Base-by-base conservation (phyloP, 2,888 invertebrate species). In the Xestobium rufovillosum region DNA sequence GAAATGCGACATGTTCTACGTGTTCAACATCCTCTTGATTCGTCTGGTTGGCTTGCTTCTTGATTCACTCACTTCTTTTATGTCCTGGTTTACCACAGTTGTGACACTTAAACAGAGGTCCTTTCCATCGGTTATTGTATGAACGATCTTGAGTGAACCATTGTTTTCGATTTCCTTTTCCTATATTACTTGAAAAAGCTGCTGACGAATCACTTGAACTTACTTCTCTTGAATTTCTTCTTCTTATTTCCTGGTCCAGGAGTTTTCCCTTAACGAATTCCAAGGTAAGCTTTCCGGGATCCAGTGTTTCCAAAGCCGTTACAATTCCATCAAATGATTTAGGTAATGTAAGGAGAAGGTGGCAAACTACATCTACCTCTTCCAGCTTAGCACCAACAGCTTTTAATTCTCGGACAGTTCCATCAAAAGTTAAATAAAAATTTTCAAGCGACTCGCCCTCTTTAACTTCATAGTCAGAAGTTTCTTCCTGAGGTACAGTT, bases 391-490 rank as follows among this genome's bases (percentile, higher is more conserved):
- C 52, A 11, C 49, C 51, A 12, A 43, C 44, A 26, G 42, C 38
- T 27, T 46, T 52, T 10, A 53, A 32, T 35, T 47, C 44, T 26
- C 53, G 42, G 16, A 50, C 34, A 8, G 32, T 36, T 26, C 43
- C 40, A 17, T 52, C 50, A 41, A 53, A 53, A 19, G 42, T 44
- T 10, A 45, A 16, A 36, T 47, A 47, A 25, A 50, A 45, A 13
- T 26, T 35, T 41, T 50, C 50, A 23, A 52, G 33, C 14, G 36
- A 26, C 10, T 45, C 49, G 23, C 23, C 31, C 35, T 27, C 10
- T 37, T 19, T 2, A 46, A 30, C 29, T 48, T 49, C 48, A 51
- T 45, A 10, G 45, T 44, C 11, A 53, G 16, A 26, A 53, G 33
- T 40, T 47, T 49, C 31, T 36, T 53, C 31, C 51, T 33, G 19